phyloP scores from a whole-genome alignment of 2,113 vertebrate species.

The Okapia johnstoni region DNA sequence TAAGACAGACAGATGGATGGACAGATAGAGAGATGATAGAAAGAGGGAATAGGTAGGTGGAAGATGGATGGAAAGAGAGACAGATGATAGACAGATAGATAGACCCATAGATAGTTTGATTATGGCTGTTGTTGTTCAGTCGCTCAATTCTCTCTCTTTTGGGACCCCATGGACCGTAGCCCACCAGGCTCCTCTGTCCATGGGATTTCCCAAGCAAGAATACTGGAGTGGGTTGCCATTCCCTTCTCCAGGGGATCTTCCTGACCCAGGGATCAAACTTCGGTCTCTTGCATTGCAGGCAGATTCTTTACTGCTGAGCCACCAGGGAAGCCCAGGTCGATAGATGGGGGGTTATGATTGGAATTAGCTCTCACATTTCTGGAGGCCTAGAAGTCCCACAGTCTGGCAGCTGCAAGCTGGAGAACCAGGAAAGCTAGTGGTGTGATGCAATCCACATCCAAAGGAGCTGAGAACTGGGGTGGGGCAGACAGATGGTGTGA shows the following conservation, averaged over 20 bases:
- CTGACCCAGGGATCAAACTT: neutral
- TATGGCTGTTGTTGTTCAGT: neutral
- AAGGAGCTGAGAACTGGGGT: too few species aligned
- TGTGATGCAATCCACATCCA: too few species aligned
- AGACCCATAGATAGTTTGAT: too few species aligned
- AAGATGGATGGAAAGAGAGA: neutral
- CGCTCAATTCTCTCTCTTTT: neutral
- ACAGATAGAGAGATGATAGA: neutral
- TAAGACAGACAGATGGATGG: neutral
- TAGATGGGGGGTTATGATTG: neutral
- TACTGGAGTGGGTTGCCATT: neutral
- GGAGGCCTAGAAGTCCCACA: neutral
- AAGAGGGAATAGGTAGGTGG: neutral
- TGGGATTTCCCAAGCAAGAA: neutral
- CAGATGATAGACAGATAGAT: neutral
- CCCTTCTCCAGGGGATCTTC: neutral
- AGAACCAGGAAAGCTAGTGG: neutral
- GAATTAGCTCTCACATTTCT: neutral
- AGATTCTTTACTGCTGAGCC: neutral
- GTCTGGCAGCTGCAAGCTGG: neutral
- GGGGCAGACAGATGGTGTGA: fast-evolving
- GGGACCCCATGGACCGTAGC: neutral
- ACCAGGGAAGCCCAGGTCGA: neutral
- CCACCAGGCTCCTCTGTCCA: neutral
- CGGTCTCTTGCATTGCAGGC: neutral